Evolutionary conservation across 2,888 invertebrate species (phyloP).

Genomic region (Sesia bembeciformis): DNA sequence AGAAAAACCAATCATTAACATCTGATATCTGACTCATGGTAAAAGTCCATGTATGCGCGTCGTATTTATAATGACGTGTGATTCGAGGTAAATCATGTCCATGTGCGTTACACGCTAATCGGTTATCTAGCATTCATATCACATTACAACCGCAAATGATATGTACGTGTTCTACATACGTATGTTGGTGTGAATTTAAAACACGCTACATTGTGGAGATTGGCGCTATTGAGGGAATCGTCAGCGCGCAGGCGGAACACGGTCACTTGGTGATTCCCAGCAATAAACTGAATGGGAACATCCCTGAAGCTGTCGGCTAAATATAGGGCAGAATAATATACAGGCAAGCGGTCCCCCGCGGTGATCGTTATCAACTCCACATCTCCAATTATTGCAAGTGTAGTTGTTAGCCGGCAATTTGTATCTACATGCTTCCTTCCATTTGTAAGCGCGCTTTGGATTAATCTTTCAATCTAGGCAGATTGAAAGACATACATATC

Average conservation of each 20-base stretch:
- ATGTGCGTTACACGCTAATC: slow-evolving; percentile 25
- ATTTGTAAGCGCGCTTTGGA: slow-evolving; percentile 2
- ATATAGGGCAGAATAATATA: slow-evolving; percentile 41
- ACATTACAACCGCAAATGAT: slow-evolving; percentile 2
- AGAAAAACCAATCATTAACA: slow-evolving; percentile 11
- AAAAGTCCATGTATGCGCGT: not conserved
- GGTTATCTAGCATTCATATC: slow-evolving; percentile 11
- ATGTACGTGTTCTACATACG: slow-evolving; percentile 18
- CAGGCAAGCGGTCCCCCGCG: slow-evolving; percentile 29
- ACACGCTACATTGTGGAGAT: too few relatives aligned
- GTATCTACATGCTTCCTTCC: slow-evolving; percentile 46
- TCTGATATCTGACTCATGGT: too few relatives aligned
- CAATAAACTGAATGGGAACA: slow-evolving; percentile 40
- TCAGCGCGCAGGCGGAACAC: not conserved
- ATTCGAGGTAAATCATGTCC: slow-evolving; percentile 16
- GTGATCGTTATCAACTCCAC: slow-evolving; percentile 36
- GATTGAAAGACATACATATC: not conserved
- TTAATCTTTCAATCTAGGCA: not conserved
- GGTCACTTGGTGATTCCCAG: slow-evolving; percentile 2
- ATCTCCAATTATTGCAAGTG: slow-evolving; percentile 51
- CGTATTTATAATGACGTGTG: slow-evolving; percentile 10
- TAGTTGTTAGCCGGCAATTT: slow-evolving; percentile 40
- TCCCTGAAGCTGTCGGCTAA: slow-evolving; percentile 36
- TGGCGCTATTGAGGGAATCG: too few relatives aligned
- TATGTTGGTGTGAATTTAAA: slow-evolving; percentile 4